A percentile compares a stretch with the other conserved stretches of the same genome.
Conservation (phyloP, 2,113 vertebrate genomes). For the Albula glossodonta region DNA sequence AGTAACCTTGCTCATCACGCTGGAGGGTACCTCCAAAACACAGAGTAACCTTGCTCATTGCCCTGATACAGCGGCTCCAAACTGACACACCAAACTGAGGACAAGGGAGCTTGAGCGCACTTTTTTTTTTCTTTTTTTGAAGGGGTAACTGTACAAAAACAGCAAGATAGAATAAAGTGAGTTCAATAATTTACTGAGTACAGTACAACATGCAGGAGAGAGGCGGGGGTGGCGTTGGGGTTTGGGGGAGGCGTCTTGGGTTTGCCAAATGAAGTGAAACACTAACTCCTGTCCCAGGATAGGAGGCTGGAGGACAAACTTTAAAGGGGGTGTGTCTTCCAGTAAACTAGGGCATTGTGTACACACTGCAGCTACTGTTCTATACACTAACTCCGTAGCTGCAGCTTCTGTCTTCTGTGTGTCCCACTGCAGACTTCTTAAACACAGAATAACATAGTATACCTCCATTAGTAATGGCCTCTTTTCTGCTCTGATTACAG, state of each 20-base stretch:
- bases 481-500: not conserved
- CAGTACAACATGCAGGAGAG: not conserved
- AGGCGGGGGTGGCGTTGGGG: not conserved
- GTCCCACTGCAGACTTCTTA: not conserved
- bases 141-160: not conserved
- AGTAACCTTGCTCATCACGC: not conserved
- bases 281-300: not conserved
- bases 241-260: not conserved
- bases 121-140: not conserved
- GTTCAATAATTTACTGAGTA: slow-evolving; percentile 4
- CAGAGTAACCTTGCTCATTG: not conserved
- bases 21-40: not conserved
- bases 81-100: not conserved
- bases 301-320: not conserved
- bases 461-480: not conserved
- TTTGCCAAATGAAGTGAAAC: not conserved
- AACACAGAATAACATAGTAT: not conserved
- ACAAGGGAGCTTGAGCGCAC: too few relatives aligned
- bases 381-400: not conserved
- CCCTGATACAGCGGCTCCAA: not conserved
- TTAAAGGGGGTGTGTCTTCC: not conserved
- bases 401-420: not conserved
- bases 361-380: not conserved
- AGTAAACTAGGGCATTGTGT: not conserved
- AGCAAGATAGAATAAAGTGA: not conserved